Conservation (phyloP, 1,140 invertebrate genomes). For the Oryctes rhinoceros region DNA sequence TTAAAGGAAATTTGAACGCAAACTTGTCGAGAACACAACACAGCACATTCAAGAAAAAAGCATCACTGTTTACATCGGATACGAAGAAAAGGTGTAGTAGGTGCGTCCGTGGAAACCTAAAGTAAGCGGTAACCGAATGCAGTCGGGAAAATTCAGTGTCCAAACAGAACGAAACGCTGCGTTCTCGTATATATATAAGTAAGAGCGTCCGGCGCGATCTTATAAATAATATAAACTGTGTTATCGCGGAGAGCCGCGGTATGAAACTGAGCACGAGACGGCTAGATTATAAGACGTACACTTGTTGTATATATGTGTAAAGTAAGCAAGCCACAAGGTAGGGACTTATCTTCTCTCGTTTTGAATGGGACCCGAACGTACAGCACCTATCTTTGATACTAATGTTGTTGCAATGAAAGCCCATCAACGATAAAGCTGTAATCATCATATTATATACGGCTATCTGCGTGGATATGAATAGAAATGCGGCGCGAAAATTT, state of each 20-base stretch:
- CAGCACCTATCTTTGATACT: background rate
- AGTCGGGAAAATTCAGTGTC: conserved; percentile 22
- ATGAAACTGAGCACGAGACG: conserved; percentile 35
- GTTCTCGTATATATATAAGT: background rate
- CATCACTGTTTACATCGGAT: background rate
- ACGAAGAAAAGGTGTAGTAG: background rate
- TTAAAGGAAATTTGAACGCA: background rate
- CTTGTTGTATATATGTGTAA: conserved; percentile 25
- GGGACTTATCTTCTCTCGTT: conserved; percentile 32
- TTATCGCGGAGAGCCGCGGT: conserved; percentile 31
- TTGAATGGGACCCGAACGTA: conserved; percentile 25
- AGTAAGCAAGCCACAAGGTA: conserved; percentile 26
- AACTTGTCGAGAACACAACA: background rate
- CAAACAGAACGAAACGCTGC: background rate
- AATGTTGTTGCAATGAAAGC: background rate
- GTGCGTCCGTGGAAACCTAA: background rate
- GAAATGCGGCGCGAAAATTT: background rate
- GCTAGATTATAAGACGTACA: conserved; percentile 29
- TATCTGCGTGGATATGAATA: background rate
- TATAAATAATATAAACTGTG: conserved; percentile 37
- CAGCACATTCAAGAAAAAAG: background rate
- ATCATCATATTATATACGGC: background rate
- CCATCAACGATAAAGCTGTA: background rate
- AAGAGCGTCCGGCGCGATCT: conserved; percentile 29
- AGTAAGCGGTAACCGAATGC: background rate